Percentiles rank a stretch among this genome's conserved stretches.
phyloP scores from a whole-genome alignment of 2,113 vertebrate genomes.

The Mirounga angustirostris region DNA sequence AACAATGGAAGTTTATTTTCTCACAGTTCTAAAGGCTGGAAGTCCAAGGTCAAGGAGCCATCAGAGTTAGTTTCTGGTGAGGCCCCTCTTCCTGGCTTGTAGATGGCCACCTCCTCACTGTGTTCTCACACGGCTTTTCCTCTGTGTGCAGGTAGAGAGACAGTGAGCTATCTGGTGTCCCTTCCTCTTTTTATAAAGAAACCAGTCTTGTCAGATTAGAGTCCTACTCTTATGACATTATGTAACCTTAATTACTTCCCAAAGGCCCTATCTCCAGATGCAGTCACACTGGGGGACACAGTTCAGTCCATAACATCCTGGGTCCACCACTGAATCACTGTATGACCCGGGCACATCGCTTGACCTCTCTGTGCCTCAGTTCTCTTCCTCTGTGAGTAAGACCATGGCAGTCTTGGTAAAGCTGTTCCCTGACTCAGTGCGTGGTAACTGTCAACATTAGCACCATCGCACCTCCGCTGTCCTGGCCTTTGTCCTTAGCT shows the following conservation, averaged over 20 bases:
- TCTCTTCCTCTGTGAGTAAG: neutral
- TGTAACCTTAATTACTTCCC: neutral
- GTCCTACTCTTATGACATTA: neutral
- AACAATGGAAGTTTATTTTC: neutral
- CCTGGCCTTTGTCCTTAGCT: neutral
- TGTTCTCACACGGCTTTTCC: neutral
- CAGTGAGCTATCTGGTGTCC: neutral
- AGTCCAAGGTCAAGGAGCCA: neutral
- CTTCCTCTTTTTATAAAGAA: neutral
- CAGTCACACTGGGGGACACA: neutral
- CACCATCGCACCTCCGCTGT: rapidly evolving
- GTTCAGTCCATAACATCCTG: neutral
- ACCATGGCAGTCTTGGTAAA: neutral
- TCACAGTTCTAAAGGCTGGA: neutral
- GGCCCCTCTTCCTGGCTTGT: neutral
- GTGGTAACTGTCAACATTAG: no score
- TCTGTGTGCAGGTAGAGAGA: neutral
- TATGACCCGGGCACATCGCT: neutral
- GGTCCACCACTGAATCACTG: no score
- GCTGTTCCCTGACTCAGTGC: neutral
- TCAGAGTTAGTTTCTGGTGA: neutral
- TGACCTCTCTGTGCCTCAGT: neutral
- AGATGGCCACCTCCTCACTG: neutral
- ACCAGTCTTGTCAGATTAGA: neutral
- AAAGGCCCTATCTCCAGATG: neutral